These are phyloP conservation scores for Corythornis cristatus DNA, from an alignment of 2,113 vertebrate species.

Conservation along the genomic window DNA sequence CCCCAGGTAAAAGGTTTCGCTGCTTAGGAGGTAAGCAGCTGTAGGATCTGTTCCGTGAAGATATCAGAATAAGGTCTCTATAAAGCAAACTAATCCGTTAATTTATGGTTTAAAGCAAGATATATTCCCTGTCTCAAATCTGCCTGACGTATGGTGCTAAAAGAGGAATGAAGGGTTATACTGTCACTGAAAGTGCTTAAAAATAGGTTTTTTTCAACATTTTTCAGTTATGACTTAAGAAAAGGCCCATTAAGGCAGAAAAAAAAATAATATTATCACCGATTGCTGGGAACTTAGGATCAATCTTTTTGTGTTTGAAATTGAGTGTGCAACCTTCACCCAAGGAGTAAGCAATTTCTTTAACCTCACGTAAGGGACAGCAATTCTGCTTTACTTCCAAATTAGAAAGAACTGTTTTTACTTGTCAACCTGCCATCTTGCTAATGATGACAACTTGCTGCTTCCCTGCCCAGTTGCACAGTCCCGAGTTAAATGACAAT, in stretches of 20 bases:
- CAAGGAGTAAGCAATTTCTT: neutral
- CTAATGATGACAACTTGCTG: neutral
- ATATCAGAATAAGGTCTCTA: neutral
- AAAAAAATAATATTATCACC: neutral
- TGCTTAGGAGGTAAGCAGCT: neutral
- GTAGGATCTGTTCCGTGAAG: neutral
- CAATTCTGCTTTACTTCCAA: neutral
- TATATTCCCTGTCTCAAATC: neutral
- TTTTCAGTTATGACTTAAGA: neutral
- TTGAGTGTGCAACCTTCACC: neutral
- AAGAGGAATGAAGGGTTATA: neutral
- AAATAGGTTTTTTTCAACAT: neutral
- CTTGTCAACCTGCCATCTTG: neutral
- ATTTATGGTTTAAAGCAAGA: neutral
- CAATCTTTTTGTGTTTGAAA: neutral
- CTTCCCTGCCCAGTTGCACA: neutral
- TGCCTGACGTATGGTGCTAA: neutral
- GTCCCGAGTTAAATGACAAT: neutral
- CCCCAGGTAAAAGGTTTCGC: neutral
- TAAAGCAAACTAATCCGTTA: neutral
- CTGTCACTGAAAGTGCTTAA: neutral
- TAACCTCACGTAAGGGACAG: neutral
- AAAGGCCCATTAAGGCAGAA: neutral
- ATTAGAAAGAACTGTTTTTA: neutral
- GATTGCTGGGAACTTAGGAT: neutral